Evolutionary conservation across 92 coral and sea anemone species (phyloP), one percentile per base, ranked within the genome.

Genomic region (Phenganax subtilis): DNA sequence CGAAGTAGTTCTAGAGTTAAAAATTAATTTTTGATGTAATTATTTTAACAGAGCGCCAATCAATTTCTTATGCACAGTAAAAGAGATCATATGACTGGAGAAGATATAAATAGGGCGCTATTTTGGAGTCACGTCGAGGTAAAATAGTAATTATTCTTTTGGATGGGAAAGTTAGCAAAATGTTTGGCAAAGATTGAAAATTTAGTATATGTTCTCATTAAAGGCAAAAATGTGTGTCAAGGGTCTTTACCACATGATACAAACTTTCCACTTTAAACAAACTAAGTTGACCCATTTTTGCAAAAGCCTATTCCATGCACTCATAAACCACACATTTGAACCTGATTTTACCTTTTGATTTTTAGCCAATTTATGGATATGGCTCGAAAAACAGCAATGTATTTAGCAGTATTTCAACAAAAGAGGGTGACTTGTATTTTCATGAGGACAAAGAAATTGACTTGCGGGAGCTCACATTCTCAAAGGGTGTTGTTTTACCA

Each of bases 401-500:
- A 58, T 94, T 92, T 79, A 89, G 96, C 11, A 92, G 89, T 81
- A 89, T 93, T 30, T 81, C 82, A 64, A 81, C 89, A 15, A 94
- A 90, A 77, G 97, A 94, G 27, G 91, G 90, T 12, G 98, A 94
- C 37, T 82, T 94, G 54, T 94, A 90, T 75, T 94, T 86, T 84
- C 96, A 92, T 82, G 98, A 94, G 27, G 96, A 94, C 79, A 94
- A 92, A 84, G 98, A 94, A 72, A 87, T 94, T 10, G 88, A 93
- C 16, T 82, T 92, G 30, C 88, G 98, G 65, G 98, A 94, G 71
- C 91, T 94, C 71, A 94, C 98, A 53, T 87, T 94, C 82, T 90
- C 91, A 17, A 88, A 88, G 65, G 98, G 90, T 27, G 59, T 94
- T 16, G 91, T 97, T 9, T 88, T 73, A 51, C 25, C 65, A 5